phyloP scores from a whole-genome alignment of 1,140 invertebrate species.

The Myzus persicae region DNA sequence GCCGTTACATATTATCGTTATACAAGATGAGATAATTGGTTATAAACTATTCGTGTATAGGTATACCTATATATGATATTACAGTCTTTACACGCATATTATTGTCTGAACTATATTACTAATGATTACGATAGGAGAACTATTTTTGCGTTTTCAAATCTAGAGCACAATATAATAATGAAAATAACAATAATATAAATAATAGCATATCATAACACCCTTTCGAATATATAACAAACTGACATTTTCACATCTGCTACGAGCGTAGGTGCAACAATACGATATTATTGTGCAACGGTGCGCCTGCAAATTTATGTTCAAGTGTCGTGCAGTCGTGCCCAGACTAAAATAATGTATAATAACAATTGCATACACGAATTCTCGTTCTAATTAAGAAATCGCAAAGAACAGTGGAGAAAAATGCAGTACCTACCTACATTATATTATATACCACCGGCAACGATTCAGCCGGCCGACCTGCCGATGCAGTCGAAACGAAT shows the following conservation, averaged over 20 bases:
- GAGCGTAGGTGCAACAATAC: background rate
- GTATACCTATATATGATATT: no score
- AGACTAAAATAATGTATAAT: background rate
- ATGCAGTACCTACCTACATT: background rate
- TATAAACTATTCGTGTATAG: no score
- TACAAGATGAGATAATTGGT: no score
- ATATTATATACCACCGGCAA: background rate
- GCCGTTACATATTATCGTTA: no score
- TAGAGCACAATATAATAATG: background rate
- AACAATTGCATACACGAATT: slow-evolving; percentile 16
- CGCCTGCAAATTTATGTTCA: background rate
- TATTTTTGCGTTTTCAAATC: background rate
- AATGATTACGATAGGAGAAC: background rate
- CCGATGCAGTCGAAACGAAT: background rate
- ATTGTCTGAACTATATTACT: no score
- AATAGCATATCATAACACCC: background rate
- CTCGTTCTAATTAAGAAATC: background rate
- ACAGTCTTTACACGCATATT: no score
- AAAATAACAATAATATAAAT: no score
- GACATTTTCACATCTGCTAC: background rate
- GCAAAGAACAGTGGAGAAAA: background rate
- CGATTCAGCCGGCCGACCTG: background rate
- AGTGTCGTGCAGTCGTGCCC: slow-evolving; percentile 18
- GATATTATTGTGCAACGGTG: background rate
- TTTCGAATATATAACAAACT: background rate